A percentile compares a stretch with the other conserved stretches of the same genome.
These are phyloP conservation scores for Anolis sagrei DNA, from an alignment of 2,113 vertebrate species.

Conservation along the genomic window DNA sequence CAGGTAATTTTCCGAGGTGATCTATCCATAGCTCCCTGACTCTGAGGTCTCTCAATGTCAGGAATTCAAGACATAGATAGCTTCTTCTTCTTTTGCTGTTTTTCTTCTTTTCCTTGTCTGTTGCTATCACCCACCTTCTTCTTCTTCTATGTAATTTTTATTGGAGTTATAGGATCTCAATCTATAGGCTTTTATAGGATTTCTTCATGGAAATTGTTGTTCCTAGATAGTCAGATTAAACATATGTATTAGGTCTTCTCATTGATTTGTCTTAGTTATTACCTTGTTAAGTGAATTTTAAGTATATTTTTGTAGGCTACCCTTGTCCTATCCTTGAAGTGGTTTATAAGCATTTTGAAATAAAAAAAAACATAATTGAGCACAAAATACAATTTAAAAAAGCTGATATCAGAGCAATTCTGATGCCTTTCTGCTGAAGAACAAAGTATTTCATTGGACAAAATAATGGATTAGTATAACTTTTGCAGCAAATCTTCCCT, in stretches of 20 bases:
- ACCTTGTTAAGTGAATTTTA: background rate
- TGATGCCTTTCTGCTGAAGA: background rate
- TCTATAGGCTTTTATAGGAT: background rate
- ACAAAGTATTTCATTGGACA: background rate
- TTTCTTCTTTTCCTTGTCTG: too few relatives aligned
- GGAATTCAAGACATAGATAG: too few relatives aligned
- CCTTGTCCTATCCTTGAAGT: background rate
- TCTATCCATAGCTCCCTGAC: too few relatives aligned
- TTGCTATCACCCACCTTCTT: background rate
- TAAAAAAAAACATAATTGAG: background rate
- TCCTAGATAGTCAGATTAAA: background rate
- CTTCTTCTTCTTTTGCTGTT: background rate
- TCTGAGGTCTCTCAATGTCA: too few relatives aligned
- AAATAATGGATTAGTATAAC: background rate
- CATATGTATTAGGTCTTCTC: too few relatives aligned
- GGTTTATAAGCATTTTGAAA: background rate
- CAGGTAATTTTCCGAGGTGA: too few relatives aligned
- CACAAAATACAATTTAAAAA: background rate
- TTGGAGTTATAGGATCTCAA: background rate
- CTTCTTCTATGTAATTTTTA: background rate
- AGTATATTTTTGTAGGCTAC: background rate
- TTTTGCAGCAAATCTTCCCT: background rate
- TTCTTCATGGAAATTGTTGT: background rate
- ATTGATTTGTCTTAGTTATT: background rate
- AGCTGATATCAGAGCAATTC: too few relatives aligned